A percentile compares a stretch with the other conserved stretches of the same genome.
These are phyloP conservation scores for Tortrix viridana DNA, from an alignment of 2,888 invertebrate species.

Conservation along the genomic window DNA sequence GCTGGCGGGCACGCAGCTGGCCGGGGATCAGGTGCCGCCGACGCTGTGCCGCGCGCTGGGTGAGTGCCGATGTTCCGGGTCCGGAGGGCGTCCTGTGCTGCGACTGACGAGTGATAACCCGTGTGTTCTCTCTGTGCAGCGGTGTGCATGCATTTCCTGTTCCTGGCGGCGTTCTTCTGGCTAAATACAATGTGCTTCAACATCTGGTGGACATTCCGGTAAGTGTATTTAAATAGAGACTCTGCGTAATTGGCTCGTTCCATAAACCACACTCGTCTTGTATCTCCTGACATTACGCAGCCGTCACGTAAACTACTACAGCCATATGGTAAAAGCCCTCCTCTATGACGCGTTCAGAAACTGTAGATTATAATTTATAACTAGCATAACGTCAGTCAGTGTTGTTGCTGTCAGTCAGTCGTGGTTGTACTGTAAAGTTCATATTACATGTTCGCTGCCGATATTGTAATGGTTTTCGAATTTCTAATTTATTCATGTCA, in stretches of 20 bases:
- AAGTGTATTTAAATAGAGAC: conserved; percentile 66
- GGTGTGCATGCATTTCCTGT: conserved; percentile 93
- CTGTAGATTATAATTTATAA: too few species aligned
- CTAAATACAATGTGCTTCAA: conserved; percentile 97
- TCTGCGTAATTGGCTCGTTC: background rate
- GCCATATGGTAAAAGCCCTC: too few species aligned
- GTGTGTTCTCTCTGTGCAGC: conserved; percentile 80
- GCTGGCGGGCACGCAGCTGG: conserved; percentile 90
- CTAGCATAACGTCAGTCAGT: too few species aligned
- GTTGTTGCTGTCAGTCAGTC: too few species aligned
- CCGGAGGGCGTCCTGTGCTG: background rate
- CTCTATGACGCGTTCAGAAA: too few species aligned
- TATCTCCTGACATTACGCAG: too few species aligned
- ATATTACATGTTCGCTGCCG: too few species aligned
- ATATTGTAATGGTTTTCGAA: too few species aligned
- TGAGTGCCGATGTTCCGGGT: conserved; percentile 71
- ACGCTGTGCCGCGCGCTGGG: conserved; percentile 87
- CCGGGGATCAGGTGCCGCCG: conserved; percentile 85
- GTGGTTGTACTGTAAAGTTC: too few species aligned
- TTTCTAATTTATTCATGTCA: too few species aligned
- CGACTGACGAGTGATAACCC: conserved; percentile 4
- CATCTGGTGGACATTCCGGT: conserved; percentile 97
- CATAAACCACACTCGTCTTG: background rate
- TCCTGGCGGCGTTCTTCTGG: conserved; percentile 96
- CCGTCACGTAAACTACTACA: too few species aligned